Evolutionary conservation across 1,140 invertebrate genomes (phyloP).

Genomic region (Zophobas atratus): DNA sequence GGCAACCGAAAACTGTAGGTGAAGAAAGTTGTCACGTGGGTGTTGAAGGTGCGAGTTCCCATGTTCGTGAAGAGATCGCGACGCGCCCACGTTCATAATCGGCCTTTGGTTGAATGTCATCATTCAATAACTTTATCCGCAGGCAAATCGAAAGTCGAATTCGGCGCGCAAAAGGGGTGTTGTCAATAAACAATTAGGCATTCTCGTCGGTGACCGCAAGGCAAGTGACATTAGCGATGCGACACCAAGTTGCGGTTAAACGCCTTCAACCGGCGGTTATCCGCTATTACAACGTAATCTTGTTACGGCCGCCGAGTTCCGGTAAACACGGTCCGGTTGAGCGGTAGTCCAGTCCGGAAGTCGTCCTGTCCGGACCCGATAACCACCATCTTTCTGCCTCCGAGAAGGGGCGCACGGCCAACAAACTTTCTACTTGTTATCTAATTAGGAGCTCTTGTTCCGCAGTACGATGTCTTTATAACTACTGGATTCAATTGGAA

Average conservation of each 20-base stretch:
- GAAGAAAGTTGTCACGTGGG: conserved; percentile 44
- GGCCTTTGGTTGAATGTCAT: conserved; percentile 21
- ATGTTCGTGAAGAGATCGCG: conserved; percentile 47
- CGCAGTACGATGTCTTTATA: conserved; percentile 61
- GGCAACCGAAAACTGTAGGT: conserved; percentile 5
- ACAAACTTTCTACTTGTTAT: conserved; percentile 62
- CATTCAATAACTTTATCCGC: conserved; percentile 22
- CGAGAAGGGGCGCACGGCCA: conserved; percentile 12
- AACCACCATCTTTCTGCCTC: conserved; percentile 39
- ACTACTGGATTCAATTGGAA: conserved; percentile 63
- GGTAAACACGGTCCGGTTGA: conserved; percentile 57
- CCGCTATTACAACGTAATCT: conserved; percentile 64
- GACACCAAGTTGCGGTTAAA: conserved; percentile 61
- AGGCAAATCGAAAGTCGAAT: conserved; percentile 22
- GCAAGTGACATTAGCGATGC: conserved; percentile 55
- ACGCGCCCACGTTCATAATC: conserved; percentile 43
- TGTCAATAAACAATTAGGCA: conserved; percentile 58
- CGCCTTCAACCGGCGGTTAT: conserved; percentile 62
- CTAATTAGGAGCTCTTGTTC: conserved; percentile 62
- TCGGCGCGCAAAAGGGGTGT: conserved; percentile 10
- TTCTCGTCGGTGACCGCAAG: conserved; percentile 50
- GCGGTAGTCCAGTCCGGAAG: conserved; percentile 51
- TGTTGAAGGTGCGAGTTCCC: conserved; percentile 46
- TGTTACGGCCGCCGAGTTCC: conserved; percentile 61
- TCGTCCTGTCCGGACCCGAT: conserved; percentile 42